Percentiles rank a stretch among this genome's conserved stretches.
Evolutionary conservation across 2,888 invertebrate genomes (phyloP).

Genomic region (Marronus borbonicus): DNA sequence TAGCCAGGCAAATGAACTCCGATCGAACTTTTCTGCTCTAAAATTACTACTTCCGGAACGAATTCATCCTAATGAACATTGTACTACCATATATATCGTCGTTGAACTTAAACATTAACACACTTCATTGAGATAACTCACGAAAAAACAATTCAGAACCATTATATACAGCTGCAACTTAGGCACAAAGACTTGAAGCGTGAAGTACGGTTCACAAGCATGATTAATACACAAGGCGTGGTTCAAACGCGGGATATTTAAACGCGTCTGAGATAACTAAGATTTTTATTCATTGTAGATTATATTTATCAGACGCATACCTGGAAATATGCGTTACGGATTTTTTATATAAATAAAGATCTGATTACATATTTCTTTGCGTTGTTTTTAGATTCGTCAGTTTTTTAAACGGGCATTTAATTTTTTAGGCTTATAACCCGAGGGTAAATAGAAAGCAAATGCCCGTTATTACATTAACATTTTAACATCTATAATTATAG

Average conservation of each 20-base stretch:
- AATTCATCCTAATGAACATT: neutral
- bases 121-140: slow-evolving; percentile 23
- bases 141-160: slow-evolving; percentile 30
- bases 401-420: no score
- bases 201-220: neutral
- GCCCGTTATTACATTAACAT: neutral
- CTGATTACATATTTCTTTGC: no score
- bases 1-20: slow-evolving; percentile 27
- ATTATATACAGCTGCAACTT: slow-evolving; percentile 26
- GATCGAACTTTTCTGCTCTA: neutral
- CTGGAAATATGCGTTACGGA: neutral
- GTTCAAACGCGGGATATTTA: slow-evolving; percentile 39
- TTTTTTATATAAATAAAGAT: neutral
- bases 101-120: slow-evolving; percentile 4
- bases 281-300: neutral
- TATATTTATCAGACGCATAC: neutral
- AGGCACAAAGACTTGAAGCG: slow-evolving; percentile 34
- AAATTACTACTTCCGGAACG: neutral
- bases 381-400: no score
- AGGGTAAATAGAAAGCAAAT: slow-evolving; percentile 12
- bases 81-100: neutral
- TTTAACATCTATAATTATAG: neutral
- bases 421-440: neutral
- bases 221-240: slow-evolving; percentile 48
- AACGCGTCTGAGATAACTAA: neutral